Conservation (phyloP, 2,888 invertebrate species). For the Ectropis crepuscularia region DNA sequence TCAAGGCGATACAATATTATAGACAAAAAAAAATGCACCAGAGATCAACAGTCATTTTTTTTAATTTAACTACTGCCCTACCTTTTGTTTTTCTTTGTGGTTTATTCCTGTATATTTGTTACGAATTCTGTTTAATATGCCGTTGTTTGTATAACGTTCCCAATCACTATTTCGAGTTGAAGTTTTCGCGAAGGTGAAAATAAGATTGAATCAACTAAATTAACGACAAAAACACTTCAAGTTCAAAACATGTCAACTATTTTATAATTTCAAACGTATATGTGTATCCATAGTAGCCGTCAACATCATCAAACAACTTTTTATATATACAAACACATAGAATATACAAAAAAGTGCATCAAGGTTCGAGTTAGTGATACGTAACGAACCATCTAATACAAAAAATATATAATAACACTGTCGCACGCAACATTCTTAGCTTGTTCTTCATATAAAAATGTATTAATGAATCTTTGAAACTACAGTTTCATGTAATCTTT, state of each 20-base stretch:
- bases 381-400: slow-evolving; percentile 57
- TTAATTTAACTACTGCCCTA: no score
- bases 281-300: slow-evolving; percentile 14
- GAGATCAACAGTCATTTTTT: no score
- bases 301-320: slow-evolving; percentile 54
- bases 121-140: no score
- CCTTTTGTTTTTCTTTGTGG: no score
- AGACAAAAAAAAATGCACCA: no score
- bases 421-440: slow-evolving; percentile 81
- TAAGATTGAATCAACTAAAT: no score
- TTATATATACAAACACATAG: slow-evolving; percentile 47
- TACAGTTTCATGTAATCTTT: no score
- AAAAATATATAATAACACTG: slow-evolving; percentile 61
- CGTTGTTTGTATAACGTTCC: no score
- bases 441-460: slow-evolving; percentile 41
- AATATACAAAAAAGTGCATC: slow-evolving; percentile 50
- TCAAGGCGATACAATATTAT: no score
- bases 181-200: no score
- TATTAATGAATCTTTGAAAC: slow-evolving; percentile 59
- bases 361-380: slow-evolving; percentile 60
- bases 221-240: not conserved
- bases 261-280: slow-evolving; percentile 1
- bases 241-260: not conserved
- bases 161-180: no score
- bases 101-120: no score